phyloP scores from a whole-genome alignment of 2,888 invertebrate species.

The Hirudinaria manillensis region DNA sequence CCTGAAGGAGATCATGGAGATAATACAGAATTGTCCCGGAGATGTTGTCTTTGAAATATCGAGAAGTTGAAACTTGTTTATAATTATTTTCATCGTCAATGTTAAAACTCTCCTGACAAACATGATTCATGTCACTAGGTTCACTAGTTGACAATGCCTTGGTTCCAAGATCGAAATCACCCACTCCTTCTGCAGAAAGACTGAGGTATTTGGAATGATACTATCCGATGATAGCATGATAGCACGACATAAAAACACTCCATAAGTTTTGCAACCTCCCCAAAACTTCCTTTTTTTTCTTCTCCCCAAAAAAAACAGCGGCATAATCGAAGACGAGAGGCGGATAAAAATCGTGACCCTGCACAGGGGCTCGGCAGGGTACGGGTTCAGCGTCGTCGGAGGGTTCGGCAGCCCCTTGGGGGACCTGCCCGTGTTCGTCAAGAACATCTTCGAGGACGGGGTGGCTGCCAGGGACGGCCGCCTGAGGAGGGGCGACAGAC shows the following conservation, averaged over 20 bases:
- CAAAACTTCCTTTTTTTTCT: background rate
- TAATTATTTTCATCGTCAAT: background rate
- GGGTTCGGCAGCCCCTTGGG: slow-evolving; percentile 58
- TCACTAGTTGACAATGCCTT: background rate
- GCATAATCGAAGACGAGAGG: background rate
- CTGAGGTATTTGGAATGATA: too few species aligned
- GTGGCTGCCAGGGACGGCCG: slow-evolving; percentile 76
- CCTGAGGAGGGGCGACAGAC: slow-evolving; percentile 82
- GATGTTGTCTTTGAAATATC: slow-evolving; percentile 35
- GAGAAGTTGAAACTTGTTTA: slow-evolving; percentile 33
- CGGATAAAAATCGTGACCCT: slow-evolving; percentile 48
- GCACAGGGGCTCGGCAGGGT: slow-evolving; percentile 58
- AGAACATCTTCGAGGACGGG: slow-evolving; percentile 65
- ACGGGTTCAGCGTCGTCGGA: slow-evolving; percentile 61
- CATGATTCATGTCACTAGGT: too few species aligned
- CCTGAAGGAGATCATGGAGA: slow-evolving; percentile 53
- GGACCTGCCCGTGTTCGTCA: slow-evolving; percentile 59
- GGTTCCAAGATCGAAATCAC: too few species aligned
- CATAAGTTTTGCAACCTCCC: background rate
- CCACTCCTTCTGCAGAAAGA: too few species aligned
- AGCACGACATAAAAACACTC: background rate
- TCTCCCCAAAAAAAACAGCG: background rate
- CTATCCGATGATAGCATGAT: too few species aligned
- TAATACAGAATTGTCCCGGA: slow-evolving; percentile 43
- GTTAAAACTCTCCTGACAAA: too few species aligned